Conservation (phyloP, 2,888 invertebrate genomes). For the Monopis laevigella region DNA sequence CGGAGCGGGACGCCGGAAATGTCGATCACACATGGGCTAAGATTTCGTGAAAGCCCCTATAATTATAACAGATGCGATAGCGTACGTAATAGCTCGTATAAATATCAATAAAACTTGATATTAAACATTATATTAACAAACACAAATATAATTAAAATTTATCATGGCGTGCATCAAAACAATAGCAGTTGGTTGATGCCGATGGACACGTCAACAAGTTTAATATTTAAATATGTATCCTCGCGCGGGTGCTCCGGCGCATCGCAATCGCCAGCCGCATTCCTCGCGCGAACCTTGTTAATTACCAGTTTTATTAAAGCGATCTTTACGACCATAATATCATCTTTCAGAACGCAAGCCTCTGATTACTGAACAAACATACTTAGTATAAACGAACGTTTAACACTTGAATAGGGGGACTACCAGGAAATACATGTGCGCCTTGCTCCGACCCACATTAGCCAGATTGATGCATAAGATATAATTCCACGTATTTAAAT, state of each 20-base stretch:
- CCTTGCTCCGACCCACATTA: no score
- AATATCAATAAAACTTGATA: no score
- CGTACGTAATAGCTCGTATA: no score
- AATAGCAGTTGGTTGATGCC: constrained; percentile 27
- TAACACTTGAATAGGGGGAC: neutral
- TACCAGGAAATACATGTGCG: no score
- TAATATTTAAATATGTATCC: constrained; percentile 41
- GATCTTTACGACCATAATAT: constrained; percentile 4
- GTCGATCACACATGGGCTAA: no score
- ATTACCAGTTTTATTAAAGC: constrained; percentile 31
- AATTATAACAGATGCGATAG: no score
- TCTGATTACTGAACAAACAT: constrained; percentile 2
- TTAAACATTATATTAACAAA: neutral
- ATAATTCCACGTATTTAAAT: no score
- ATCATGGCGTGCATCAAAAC: constrained; percentile 7
- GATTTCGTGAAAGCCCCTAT: no score
- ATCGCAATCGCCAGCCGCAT: constrained; percentile 51
- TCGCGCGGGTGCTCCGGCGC: constrained; percentile 5
- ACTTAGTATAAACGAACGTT: neutral
- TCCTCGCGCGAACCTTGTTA: constrained; percentile 37
- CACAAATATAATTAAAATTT: constrained; percentile 6
- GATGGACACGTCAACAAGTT: constrained; percentile 42
- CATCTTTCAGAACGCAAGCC: constrained; percentile 2
- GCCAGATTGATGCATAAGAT: no score
- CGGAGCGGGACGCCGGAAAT: no score